A percentile compares a stretch with the other conserved stretches of the same genome.
These are phyloP conservation scores for Hippocampus abdominalis DNA, from an alignment of 2,113 vertebrate genomes.

Conservation along the genomic window DNA sequence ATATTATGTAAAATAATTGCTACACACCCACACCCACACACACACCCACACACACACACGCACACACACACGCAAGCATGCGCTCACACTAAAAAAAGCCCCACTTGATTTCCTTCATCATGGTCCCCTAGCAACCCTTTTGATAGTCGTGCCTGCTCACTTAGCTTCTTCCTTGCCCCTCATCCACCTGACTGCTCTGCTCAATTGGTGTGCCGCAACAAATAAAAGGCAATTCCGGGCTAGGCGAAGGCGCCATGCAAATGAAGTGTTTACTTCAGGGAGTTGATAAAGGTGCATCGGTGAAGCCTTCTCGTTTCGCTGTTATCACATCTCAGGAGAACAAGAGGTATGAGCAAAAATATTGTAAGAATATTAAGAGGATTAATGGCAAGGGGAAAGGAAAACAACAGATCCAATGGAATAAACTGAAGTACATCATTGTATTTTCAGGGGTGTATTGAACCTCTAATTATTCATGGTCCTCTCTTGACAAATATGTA, in stretches of 20 bases:
- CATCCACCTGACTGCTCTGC: conserved; percentile 50
- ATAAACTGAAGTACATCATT: neutral
- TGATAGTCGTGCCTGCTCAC: conserved; percentile 50
- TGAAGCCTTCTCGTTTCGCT: conserved; percentile 13
- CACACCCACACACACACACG: conserved; percentile 8
- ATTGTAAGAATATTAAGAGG: neutral
- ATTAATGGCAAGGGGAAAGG: neutral
- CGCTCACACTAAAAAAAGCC: conserved; percentile 18
- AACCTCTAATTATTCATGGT: neutral
- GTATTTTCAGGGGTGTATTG: neutral
- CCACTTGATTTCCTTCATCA: conserved; percentile 68
- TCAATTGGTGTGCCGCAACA: conserved; percentile 48
- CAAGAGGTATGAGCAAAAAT: neutral
- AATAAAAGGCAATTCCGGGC: conserved; percentile 43
- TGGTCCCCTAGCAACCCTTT: conserved; percentile 70
- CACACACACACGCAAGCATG: neutral
- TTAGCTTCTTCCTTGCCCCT: conserved; percentile 47
- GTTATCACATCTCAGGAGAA: neutral
- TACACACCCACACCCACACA: conserved; percentile 9
- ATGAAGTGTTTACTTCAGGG: conserved; percentile 26
- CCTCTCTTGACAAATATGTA: neutral
- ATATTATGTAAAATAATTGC: neutral
- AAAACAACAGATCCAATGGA: too few species aligned
- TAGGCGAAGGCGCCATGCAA: conserved; percentile 43
- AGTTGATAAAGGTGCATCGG: conserved; percentile 12